phyloP scores from a whole-genome alignment of 2,797 vertebrate species.

The Lithobates sylvaticus region DNA sequence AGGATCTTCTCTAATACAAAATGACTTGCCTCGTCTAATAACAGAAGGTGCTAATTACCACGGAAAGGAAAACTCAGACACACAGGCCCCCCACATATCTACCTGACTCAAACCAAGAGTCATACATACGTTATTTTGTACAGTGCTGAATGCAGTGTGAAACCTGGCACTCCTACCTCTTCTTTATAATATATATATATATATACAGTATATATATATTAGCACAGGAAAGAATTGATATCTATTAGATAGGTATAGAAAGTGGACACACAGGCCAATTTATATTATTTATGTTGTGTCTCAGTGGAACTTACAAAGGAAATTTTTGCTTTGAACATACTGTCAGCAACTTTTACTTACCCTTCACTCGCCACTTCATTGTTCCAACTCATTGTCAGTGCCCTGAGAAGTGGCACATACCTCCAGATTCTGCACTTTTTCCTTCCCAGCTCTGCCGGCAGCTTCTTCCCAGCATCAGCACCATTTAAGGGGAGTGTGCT shows the following conservation, averaged over 20 bases:
- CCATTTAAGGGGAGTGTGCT: too few relatives aligned
- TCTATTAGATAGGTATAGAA: not conserved
- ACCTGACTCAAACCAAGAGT: conserved; percentile 39
- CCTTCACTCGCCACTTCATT: too few relatives aligned
- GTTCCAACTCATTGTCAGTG: too few relatives aligned
- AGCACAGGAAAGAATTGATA: not conserved
- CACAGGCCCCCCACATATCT: not conserved
- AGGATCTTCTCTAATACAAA: conserved; percentile 18
- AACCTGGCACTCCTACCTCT: conserved; percentile 35
- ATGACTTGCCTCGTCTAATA: conserved; percentile 41
- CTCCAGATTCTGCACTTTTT: too few relatives aligned
- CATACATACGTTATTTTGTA: conserved; percentile 13
- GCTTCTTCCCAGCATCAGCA: too few relatives aligned
- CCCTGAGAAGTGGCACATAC: too few relatives aligned
- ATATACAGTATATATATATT: not conserved
- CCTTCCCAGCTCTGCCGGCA: too few relatives aligned
- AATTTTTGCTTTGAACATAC: too few relatives aligned
- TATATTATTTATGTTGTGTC: too few relatives aligned
- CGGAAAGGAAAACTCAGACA: conserved; percentile 46
- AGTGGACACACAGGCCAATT: too few relatives aligned
- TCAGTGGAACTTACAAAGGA: too few relatives aligned
- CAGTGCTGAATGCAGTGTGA: conserved; percentile 11
- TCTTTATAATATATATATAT: not conserved
- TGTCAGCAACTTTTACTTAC: too few relatives aligned
- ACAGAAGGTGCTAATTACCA: conserved; percentile 14